Evolutionary conservation across 2,797 vertebrate species (phyloP), one percentile per base, ranked within the genome.

Genomic region (Semaprochilodus insignis): DNA sequence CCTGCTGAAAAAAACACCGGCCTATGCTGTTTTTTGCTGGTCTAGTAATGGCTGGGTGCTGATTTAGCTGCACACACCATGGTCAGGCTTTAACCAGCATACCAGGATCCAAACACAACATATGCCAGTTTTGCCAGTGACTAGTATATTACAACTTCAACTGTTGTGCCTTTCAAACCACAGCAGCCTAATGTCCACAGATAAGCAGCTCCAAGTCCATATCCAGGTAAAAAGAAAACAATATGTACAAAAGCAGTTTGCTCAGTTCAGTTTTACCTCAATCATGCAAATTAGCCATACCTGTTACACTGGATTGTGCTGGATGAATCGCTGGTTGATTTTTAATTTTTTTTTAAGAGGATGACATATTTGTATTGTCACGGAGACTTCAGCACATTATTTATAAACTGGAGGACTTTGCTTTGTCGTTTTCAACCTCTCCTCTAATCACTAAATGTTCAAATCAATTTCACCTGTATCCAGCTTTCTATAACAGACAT

Each of bases 281-380:
- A 44, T 77, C 44, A 82, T 77, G 74, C 69, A 77, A 82, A 77
- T 82, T 13, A 82, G 36, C 34, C 48, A 72, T 71, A 82, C 81
- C 81, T 72, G 81, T 82, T 82, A 59, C 25, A 19, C 74, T 63
- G 74, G 81, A 82, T 62, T 27, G 44, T 60, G 36, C 34, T 14
- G 34, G 36, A 36, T 62, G 17, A 62, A 60, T 34, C 40, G 27
- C 21, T 70, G 14, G 6, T 60, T 3, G 21, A 8, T 54, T 10
- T 57, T 13, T 31, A 31, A 6, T 15, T 72, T 6, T 54, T 72
- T 27, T n/a, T 72, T 51, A 25, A 72, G 27, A 72, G 44, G 48
- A 16, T 73, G 31, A 55, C 51, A 73, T 63, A 52, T 15, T 17
- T 16, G 27, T 34, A 10, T 19, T 59, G 16, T 54, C 36, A 60